Evolutionary conservation across 2,113 vertebrate genomes (phyloP), one percentile per base, ranked within the genome.

Genomic region (Oreochromis niloticus): DNA sequence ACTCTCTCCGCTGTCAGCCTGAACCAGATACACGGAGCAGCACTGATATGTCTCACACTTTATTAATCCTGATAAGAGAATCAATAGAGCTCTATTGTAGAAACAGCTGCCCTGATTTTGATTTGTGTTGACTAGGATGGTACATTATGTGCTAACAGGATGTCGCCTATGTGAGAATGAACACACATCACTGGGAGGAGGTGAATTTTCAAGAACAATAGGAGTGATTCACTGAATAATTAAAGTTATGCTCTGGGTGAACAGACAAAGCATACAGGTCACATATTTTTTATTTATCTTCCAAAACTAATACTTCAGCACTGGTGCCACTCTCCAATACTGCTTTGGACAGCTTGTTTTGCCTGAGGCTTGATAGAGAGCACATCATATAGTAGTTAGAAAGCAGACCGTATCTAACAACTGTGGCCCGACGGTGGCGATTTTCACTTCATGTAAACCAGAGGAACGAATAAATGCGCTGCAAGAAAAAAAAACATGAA

Each of bases 11-110:
- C 84, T 68, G 73, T 78, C 73, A 78, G 27, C 27, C 48, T 32
- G 55, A 75, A 48, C 48, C 73, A 22, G 79, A 88, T 88, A 52
- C 32, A 61, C 57, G 5, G 39, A 39, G 9, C 19, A 6, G 13
- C 6, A 12, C 80, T 55, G 81, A 82, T 85, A 88, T 11, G 75
- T 81, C 81, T 73, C 59, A 1, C 87, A 87, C 88, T 87, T 91
- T 94, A 95, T 94, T 93, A 93, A 92, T 87, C 87, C 61, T 84
- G 94, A 94, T 94, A 94, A 94, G 86, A 80, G 39, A 90, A 87
- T 92, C 85, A 92, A 94, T 94, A 92, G 85, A 46, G 80, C 81
- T 85, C 78, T 50, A 54, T 71, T 86, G 80, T 86, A 32, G 43
- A 85, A 78, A 55, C 63, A 55, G 55, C 10, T 4, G 73, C 86